Percentiles rank a stretch among this genome's conserved stretches.
Conservation (phyloP, 2,888 invertebrate species). For the Calephelis perditalis region DNA sequence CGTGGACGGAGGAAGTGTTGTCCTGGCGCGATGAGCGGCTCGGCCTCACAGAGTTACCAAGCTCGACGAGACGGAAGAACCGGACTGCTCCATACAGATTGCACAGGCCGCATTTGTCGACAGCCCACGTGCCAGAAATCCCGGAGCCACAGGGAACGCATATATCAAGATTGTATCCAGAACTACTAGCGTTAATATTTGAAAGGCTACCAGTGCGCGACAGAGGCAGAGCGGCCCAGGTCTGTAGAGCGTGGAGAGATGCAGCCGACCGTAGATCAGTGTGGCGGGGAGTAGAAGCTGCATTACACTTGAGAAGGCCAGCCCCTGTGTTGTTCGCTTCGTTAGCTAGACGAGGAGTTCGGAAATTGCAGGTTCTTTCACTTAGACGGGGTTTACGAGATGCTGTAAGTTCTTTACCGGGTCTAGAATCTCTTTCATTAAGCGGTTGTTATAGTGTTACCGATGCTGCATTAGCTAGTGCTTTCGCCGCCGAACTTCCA, state of each 20-base stretch:
- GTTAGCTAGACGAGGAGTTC: slow-evolving; percentile 91
- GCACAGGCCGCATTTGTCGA: slow-evolving; percentile 80
- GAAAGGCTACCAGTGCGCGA: slow-evolving; percentile 92
- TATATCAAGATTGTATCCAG: slow-evolving; percentile 93
- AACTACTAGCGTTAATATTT: slow-evolving; percentile 94
- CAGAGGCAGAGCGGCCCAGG: slow-evolving; percentile 93
- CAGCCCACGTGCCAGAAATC: slow-evolving; percentile 67
- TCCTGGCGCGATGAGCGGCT: slow-evolving; percentile 70
- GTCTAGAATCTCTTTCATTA: slow-evolving; percentile 91
- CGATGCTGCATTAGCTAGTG: slow-evolving; percentile 89
- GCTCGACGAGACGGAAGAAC: slow-evolving; percentile 70
- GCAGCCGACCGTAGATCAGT: slow-evolving; percentile 95
- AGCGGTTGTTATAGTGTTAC: slow-evolving; percentile 96
- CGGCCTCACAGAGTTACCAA: slow-evolving; percentile 66
- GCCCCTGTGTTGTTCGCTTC: slow-evolving; percentile 91
- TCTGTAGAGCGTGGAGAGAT: slow-evolving; percentile 93
- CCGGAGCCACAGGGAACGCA: slow-evolving; percentile 81
- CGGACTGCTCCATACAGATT: slow-evolving; percentile 82
- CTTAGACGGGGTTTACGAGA: slow-evolving; percentile 89
- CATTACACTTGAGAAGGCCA: slow-evolving; percentile 90
- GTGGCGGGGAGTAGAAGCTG: slow-evolving; percentile 96
- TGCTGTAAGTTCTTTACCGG: slow-evolving; percentile 90
- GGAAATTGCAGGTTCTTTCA: slow-evolving; percentile 92
- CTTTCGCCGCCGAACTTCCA: slow-evolving; percentile 87
- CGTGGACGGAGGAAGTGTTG: slow-evolving; percentile 72